Evolutionary conservation across 2,797 vertebrate genomes (phyloP), one percentile per base, ranked within the genome.

Genomic region (Smutsia temminckii): DNA sequence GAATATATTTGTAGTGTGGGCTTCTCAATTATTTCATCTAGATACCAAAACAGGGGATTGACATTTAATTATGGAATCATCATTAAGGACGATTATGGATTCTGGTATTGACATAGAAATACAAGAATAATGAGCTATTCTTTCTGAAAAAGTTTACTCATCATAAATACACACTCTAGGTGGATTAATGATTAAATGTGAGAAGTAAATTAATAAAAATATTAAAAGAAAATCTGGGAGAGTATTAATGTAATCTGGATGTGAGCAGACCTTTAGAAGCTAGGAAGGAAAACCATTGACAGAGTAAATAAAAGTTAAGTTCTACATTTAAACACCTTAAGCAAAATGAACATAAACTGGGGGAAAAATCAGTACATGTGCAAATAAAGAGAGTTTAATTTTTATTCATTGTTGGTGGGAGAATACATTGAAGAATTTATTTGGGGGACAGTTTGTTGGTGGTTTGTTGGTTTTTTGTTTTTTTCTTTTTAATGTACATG

Each of bases 1-100:
- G 74, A 92, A n/a, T 92, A 27, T 93, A 53, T 94, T 96, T 80
- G 55, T 85, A 71, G 5, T 42, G 7, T 80, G 63, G 23, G 27
- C 49, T 83, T 94, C 53, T 96, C 29, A 80, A 1, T 49, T 93
- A 80, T 72, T 95, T 86, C 42, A 37, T 55, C 55, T 42, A 42
- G 32, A 34, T 89, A 51, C 12, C 61, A 46, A 86, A 95, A 69
- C 6, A 3, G 13, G 6, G 8, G 89, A 74, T 57, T 34, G 57
- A 75, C 40, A 55, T 12, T 83, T 96, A 59, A 74, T 94, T 89
- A 51, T 72, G 69, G 23, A 95, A 18, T 68, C 17, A n/a, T 89
- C 8, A 12, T 94, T 75, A 95, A 85, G 53, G 42, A 37, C 77
- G 49, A 64, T 29, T 94, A 77, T 34, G 37, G 88, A 80, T 13